Percentiles rank a stretch among this genome's conserved stretches.
These are phyloP conservation scores for Manis pentadactyla DNA, from an alignment of 2,797 vertebrate genomes.

Conservation along the genomic window DNA sequence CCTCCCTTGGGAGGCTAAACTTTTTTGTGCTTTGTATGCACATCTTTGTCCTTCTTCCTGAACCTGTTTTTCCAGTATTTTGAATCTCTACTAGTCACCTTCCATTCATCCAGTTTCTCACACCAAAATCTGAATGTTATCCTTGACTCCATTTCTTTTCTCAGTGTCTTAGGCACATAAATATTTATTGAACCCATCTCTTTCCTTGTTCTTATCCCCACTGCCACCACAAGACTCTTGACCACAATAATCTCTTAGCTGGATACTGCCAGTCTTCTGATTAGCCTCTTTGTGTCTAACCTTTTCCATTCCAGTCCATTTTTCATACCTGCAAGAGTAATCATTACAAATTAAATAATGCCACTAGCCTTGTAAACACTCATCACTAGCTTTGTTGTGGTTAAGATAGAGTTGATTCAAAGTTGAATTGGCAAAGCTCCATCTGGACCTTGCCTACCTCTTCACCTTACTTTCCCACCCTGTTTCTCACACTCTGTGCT, in stretches of 20 bases:
- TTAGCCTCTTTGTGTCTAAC: background rate
- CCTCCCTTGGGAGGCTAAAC: background rate
- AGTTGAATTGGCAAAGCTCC: background rate
- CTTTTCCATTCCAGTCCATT: background rate
- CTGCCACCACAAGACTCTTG: background rate
- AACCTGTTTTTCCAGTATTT: slow-evolving; percentile 24
- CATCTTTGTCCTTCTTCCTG: background rate
- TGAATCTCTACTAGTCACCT: background rate
- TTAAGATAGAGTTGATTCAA: background rate
- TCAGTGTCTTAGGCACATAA: background rate
- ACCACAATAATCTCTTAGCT: background rate
- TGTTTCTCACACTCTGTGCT: background rate
- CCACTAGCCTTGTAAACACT: background rate
- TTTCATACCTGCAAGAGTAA: background rate
- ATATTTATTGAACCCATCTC: background rate
- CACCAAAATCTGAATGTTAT: background rate
- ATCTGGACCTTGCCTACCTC: background rate
- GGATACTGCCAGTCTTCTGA: background rate
- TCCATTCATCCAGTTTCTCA: background rate
- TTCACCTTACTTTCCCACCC: background rate
- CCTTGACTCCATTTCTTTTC: background rate
- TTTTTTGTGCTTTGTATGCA: background rate
- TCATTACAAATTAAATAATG: background rate
- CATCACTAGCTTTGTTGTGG: background rate
- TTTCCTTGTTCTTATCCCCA: background rate